Conservation (phyloP, 2,113 vertebrate species). For the Cyanocitta stelleri region DNA sequence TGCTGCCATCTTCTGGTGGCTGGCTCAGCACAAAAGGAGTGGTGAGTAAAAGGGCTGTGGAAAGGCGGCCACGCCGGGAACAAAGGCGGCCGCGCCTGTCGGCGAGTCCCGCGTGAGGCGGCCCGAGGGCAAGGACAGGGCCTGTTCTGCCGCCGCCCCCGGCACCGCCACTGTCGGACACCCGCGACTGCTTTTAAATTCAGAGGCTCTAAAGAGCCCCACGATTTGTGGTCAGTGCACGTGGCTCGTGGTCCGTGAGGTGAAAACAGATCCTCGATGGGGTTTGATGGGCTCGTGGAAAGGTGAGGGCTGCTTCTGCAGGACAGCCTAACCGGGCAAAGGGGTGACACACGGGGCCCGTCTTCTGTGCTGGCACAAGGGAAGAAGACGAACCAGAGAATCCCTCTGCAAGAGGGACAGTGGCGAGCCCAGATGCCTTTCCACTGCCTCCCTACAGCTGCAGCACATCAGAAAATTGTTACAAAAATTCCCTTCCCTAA, state of each 20-base stretch:
- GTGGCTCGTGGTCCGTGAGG: accelerated
- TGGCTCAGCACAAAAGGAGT: neutral
- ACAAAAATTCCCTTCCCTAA: neutral
- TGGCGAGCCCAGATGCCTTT: neutral
- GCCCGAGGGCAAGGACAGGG: accelerated
- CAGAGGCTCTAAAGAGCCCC: neutral
- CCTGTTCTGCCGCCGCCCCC: accelerated
- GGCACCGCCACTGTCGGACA: accelerated
- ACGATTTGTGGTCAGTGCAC: accelerated
- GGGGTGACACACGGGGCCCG: accelerated
- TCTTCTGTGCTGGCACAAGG: neutral
- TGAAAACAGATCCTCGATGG: accelerated
- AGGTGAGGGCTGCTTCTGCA: neutral
- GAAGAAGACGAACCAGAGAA: neutral
- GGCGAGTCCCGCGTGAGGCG: neutral
- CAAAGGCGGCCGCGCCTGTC: neutral
- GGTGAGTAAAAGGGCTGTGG: neutral
- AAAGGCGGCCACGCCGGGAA: neutral
- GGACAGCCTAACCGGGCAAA: too few species aligned
- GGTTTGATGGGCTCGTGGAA: neutral
- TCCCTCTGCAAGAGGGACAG: neutral
- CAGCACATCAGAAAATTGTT: accelerated
- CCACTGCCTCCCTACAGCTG: neutral
- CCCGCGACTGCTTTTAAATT: accelerated
- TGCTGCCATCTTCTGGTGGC: conserved; percentile 26